Evolutionary conservation across 2,797 vertebrate species (phyloP).

Genomic region (Pseudotriccus pelzelni): DNA sequence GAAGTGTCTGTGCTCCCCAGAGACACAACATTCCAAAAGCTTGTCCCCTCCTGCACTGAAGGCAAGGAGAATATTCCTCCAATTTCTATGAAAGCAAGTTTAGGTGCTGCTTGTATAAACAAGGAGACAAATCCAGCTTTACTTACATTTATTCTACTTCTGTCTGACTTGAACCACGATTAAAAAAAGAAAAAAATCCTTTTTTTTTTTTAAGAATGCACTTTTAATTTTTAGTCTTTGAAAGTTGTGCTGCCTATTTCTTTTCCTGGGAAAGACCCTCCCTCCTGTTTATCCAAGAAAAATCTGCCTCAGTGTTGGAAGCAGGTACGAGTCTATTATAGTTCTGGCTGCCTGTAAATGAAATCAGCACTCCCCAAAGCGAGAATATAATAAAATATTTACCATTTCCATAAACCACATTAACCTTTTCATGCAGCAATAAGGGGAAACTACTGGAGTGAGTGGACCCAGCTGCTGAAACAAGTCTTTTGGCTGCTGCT

Average conservation of each 20-base stretch:
- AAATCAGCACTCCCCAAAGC: not conserved
- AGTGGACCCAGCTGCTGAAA: not conserved
- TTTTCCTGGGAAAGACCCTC: not conserved
- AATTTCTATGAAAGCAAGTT: not conserved
- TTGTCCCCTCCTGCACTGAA: not conserved
- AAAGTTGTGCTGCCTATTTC: not conserved
- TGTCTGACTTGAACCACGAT: not conserved
- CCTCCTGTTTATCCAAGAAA: not conserved
- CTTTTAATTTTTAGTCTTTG: not conserved
- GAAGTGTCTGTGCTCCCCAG: not conserved
- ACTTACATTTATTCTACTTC: not conserved
- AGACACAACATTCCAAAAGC: not conserved
- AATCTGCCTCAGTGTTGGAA: rapidly evolving
- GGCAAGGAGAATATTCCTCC: not conserved
- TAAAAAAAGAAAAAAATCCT: not conserved
- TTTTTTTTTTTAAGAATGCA: not conserved
- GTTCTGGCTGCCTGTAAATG: not conserved
- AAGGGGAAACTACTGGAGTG: not conserved
- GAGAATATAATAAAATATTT: not conserved
- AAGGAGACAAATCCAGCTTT: not conserved
- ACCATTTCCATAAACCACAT: not conserved
- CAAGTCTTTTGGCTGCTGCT: not conserved
- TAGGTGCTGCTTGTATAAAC: not conserved
- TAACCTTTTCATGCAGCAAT: not conserved
- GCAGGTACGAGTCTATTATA: not conserved